Evolutionary conservation across 2,888 invertebrate species (phyloP), one percentile per base, ranked within the genome.

Genomic region (Agrochola lychnidis): DNA sequence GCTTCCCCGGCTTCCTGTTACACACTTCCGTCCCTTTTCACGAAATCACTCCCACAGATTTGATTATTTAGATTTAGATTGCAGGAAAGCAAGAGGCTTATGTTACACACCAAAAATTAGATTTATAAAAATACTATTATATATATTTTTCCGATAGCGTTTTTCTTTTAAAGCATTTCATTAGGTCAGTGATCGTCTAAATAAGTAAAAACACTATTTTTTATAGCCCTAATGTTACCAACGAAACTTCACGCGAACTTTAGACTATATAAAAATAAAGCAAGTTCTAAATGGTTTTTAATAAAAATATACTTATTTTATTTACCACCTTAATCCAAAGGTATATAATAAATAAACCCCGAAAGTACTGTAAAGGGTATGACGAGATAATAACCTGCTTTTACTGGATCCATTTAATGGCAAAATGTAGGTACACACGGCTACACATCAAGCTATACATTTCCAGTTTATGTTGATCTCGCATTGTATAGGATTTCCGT

Each of bases 131-230:
- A 2, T 30, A 30, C 2, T 30, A 30, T 30, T 30, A 30, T 30
- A 30, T 30, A 30, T 30, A 30, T 74, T 70, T 62, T 53, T 7
- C n/a, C 1, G 5, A 16, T 45, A 70, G 10, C 12, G 9, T 45
- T 73, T 10, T 42, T 42, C 16, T 36, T 42, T 70, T n/a, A n/a
- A n/a, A 36, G 2, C 6, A 16, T 67, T 62, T 78, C 10, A 61
- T 42, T 62, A 70, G 70, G 42, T 73, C 53, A 48, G 14, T 45
- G n/a, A 53, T 67, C 63, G 71, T 64, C 22, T 25, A 0, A 36
- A 73, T 68, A 59, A 45, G 16, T 40, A 22, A 48, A 79, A 66
- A 42, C 74, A 66, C 59, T 45, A 48, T 66, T 61, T 79, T 78
- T 72, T 70, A 72, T 62, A 62, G 42, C 22, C 3, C 36, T 19